Evolutionary conservation across 2,113 vertebrate genomes (phyloP), one percentile per base, ranked within the genome.

Genomic region (Clarias magur): DNA sequence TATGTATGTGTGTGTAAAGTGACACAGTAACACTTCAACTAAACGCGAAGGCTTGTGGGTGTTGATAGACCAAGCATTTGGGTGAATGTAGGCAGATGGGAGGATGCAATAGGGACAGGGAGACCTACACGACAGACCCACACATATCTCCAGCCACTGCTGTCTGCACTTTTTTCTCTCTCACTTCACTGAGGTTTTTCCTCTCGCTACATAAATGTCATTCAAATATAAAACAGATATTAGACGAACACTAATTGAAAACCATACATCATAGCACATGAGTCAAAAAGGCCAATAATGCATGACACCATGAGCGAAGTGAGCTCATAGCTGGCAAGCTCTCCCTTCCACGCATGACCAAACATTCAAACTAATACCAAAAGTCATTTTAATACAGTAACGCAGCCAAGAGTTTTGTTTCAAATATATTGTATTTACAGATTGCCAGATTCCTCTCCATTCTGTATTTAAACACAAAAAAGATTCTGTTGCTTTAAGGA

Each of bases 351-450:
- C 54, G 25, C 82, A 80, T 75, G 48, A 86, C 38, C 53, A 84
- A 85, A 75, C 70, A 81, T 81, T 30, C 79, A 67, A 79, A 62
- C 54, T 78, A 88, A 87, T 82, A 86, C 84, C 76, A 88, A 87
- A 76, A 84, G 65, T 70, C 59, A 75, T 88, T 62, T 87, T 38
- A 70, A 2, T 80, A 86, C 85, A 57, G 3, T 68, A 21, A 82
- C 4, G 21, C n/a, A 75, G 80, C 56, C 62, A 85, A 63, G 59
- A 54, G 10, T 53, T 30, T 27, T 54, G 1, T 72, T 84, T 84
- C 13, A 84, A 12, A 0, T 6, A 59, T 17, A 78, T 59, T 27
- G 13, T 63, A 85, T 16, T 12, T 65, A 83, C 67, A 67, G 17
- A 23, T 67, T 42, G 21, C 15, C 57, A 62, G 30, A 75, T 27